phyloP scores from a whole-genome alignment of 1,140 invertebrate species.

The Colletes gigas region DNA sequence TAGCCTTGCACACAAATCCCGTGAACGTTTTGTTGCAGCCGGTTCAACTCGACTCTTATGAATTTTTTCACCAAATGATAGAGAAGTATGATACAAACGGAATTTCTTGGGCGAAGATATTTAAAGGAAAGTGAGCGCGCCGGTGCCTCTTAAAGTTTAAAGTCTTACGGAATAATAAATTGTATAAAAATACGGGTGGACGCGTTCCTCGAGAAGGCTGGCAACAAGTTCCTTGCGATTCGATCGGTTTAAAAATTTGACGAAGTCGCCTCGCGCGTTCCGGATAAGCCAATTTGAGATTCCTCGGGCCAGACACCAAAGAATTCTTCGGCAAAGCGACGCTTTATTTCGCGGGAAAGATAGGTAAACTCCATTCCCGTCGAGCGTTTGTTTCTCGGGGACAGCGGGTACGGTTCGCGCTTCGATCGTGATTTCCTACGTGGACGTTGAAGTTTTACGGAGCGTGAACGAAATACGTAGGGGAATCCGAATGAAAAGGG shows the following conservation, averaged over 20 bases:
- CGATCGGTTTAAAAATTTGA: background rate
- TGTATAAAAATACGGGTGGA: too few relatives aligned
- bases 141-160: too few relatives aligned
- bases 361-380: conserved; percentile 44
- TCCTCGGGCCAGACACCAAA: background rate
- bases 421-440: conserved; percentile 56
- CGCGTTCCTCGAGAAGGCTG: too few relatives aligned
- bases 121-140: too few relatives aligned
- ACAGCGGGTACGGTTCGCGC: conserved; percentile 24
- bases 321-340: background rate
- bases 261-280: background rate
- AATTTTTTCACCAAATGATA: too few relatives aligned
- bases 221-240: too few relatives aligned
- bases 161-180: too few relatives aligned
- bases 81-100: too few relatives aligned
- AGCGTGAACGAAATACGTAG: conserved; percentile 65
- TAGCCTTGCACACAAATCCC: too few relatives aligned
- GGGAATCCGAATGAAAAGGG: conserved; percentile 26
- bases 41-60: too few relatives aligned
- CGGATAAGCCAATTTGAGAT: background rate
- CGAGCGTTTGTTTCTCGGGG: conserved; percentile 48
- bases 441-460: conserved; percentile 66
- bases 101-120: too few relatives aligned
- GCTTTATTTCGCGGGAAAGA: conserved; percentile 9
- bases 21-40: too few relatives aligned